Percentiles rank a stretch among this genome's conserved stretches.
phyloP scores from a whole-genome alignment of 2,888 invertebrate species.

The Allolobophora icterica region DNA sequence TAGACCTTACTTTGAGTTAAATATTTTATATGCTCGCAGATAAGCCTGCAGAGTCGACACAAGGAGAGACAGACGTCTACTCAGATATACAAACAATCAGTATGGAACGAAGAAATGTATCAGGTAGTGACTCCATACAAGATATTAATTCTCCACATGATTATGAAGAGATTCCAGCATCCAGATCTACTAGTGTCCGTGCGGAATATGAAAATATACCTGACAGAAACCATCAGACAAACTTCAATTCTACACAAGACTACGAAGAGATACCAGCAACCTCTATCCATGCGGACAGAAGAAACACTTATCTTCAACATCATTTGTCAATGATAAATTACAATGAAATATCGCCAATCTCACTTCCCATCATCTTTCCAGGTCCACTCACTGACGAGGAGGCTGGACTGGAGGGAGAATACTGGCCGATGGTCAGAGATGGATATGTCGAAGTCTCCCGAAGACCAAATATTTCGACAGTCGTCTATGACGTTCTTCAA shows the following conservation, averaged over 20 bases:
- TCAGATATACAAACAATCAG: background rate
- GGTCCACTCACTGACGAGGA: background rate
- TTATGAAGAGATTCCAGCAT: background rate
- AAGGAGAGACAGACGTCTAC: too few species aligned
- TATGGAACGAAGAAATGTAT: background rate
- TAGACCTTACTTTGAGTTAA: too few species aligned
- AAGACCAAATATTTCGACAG: background rate
- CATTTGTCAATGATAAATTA: background rate
- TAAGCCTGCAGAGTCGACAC: too few species aligned
- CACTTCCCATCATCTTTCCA: background rate
- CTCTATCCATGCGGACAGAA: background rate
- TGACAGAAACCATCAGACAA: too few species aligned
- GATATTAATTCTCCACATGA: background rate
- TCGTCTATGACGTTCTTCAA: background rate
- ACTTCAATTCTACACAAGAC: background rate
- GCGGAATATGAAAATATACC: background rate
- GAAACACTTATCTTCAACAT: background rate
- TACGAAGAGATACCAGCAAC: background rate
- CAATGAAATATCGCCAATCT: background rate
- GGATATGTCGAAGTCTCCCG: background rate
- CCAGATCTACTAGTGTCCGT: background rate
- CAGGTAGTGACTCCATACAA: background rate
- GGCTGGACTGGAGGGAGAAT: background rate
- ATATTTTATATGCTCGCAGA: background rate
- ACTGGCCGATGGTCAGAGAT: background rate